Base-by-base conservation (phyloP, 2,113 vertebrate genomes). In the Zingel zingel region DNA sequence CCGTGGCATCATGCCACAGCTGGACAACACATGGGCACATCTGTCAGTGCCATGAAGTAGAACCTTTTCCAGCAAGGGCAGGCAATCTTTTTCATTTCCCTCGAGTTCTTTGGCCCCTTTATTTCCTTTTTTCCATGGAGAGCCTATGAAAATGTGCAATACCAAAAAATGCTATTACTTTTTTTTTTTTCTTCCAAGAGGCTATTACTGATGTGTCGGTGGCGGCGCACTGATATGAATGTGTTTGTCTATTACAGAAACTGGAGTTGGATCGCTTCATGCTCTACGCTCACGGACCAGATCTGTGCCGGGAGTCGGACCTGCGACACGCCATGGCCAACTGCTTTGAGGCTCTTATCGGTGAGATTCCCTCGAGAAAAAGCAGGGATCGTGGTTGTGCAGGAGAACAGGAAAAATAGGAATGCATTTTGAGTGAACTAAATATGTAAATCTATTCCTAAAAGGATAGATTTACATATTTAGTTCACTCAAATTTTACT, bases 251-350 rank as follows among this genome's bases (percentile, higher is more conserved):
- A 75, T 91, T 77, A 8, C 92, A 99, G 98, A 99, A 99, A 78
- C 94, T 99, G 95, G 98, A 99, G 89, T 89, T 99, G 79, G 98
- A 99, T 87, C 97, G 98, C 59, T 99, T 99, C 90, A 99, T 99
- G 98, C 96, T 99, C 47, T 99, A 99, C 70, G 98, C 98, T 84
- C 98, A 99, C 18, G 98, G 98, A 9, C 98, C 98, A 0, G 98
- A 99, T 88, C 96, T 99, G 86, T 99, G 98, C 90, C 95, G 98
- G 78, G 98, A 99, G 88, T 99, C 98, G 0, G 98, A 99, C 91
- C 96, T 99, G 84, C 96, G 98, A 15, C 98, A 99, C 74, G 98
- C 98, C 58, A 99, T 99, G 98, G 98, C 98, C 90, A 99, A 99
- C 95, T 99, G 98, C 95, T 99, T 99, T 71, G 98, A 99, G 92